phyloP scores from a whole-genome alignment of 2,113 vertebrate genomes.

The Dinomys branickii region DNA sequence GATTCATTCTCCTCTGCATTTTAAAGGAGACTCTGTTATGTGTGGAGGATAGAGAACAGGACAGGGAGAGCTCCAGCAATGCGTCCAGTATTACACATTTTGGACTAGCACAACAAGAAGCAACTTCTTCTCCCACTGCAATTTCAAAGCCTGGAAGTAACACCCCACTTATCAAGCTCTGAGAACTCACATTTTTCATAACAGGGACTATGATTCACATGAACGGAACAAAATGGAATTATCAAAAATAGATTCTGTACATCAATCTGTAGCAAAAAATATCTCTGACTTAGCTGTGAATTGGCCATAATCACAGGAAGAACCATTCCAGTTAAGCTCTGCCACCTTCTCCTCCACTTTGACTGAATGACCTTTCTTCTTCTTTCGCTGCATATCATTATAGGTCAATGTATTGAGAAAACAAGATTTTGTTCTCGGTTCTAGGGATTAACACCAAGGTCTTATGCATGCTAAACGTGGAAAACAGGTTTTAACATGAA shows the following conservation, averaged over 20 bases:
- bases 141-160: slow-evolving; percentile 61
- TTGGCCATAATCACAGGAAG: slow-evolving; percentile 29
- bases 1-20: slow-evolving; percentile 62
- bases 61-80: slow-evolving; percentile 39
- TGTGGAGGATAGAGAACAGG: slow-evolving; percentile 19
- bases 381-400: neutral
- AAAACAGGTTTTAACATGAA: slow-evolving; percentile 50
- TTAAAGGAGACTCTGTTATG: slow-evolving; percentile 53
- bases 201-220: slow-evolving; percentile 65
- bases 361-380: slow-evolving; percentile 48
- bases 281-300: slow-evolving; percentile 41
- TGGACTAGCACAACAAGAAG: slow-evolving; percentile 54
- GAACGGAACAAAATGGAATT: slow-evolving; percentile 57
- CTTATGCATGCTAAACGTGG: neutral
- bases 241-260: slow-evolving; percentile 74
- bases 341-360: slow-evolving; percentile 27
- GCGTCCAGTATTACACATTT: slow-evolving; percentile 64
- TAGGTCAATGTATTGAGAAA: slow-evolving; percentile 51
- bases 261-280: slow-evolving; percentile 68
- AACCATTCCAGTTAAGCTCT: slow-evolving; percentile 17
- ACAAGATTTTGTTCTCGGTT: neutral
- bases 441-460: neutral
- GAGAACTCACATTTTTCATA: slow-evolving; percentile 70
- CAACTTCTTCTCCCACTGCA: slow-evolving; percentile 31
- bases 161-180: slow-evolving; percentile 46